Conservation (phyloP, 2,797 vertebrate genomes). For the Pterois miles region DNA sequence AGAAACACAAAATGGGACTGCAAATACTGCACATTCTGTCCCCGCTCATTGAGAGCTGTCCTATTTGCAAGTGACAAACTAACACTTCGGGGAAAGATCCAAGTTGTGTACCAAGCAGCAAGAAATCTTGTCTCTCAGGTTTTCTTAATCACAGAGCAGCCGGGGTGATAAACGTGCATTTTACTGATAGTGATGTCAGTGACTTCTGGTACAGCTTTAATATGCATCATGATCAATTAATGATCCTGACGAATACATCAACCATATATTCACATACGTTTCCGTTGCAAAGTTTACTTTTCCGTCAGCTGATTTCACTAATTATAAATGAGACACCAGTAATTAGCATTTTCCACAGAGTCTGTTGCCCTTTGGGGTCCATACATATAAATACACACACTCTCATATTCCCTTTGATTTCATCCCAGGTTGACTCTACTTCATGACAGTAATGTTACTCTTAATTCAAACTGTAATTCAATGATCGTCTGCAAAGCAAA, state of each 20-base stretch:
- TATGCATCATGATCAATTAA: background rate
- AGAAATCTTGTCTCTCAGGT: background rate
- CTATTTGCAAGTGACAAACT: constrained; percentile 2
- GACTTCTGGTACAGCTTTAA: background rate
- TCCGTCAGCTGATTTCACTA: background rate
- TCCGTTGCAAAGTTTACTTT: background rate
- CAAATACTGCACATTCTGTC: background rate
- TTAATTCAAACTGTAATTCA: background rate
- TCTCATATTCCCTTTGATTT: background rate
- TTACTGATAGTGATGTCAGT: background rate
- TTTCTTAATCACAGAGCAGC: background rate
- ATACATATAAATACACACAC: background rate
- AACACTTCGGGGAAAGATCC: background rate
- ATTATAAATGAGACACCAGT: background rate
- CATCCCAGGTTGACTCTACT: background rate
- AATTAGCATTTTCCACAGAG: background rate
- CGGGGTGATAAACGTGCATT: background rate
- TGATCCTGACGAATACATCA: background rate
- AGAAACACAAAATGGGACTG: background rate
- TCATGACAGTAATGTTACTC: background rate
- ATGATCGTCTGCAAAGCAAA: background rate
- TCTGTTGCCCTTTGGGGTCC: background rate
- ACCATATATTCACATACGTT: background rate
- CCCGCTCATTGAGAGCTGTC: constrained; percentile 11
- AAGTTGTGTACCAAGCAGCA: background rate